Percentiles rank a stretch among this genome's conserved stretches.
These are phyloP conservation scores for Eucriotettix oculatus DNA, from an alignment of 2,888 invertebrate species.

Conservation along the genomic window DNA sequence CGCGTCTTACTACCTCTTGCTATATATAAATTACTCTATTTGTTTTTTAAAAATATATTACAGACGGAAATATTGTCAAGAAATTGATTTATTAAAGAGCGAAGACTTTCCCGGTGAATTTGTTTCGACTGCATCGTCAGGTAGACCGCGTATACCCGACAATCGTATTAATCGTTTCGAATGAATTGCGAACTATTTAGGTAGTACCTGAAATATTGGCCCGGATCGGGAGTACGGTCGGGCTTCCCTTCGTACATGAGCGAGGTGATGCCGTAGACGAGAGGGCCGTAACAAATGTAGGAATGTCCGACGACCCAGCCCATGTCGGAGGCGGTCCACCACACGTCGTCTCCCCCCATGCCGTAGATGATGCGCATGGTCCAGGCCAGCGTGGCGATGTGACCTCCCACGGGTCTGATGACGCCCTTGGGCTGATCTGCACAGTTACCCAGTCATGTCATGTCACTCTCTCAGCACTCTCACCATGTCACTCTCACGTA, in stretches of 20 bases:
- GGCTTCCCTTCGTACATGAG: slow-evolving; percentile 87
- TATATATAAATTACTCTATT: too few species aligned
- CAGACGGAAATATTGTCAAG: too few species aligned
- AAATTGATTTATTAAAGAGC: not conserved
- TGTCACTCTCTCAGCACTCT: not conserved
- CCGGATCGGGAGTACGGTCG: slow-evolving; percentile 83
- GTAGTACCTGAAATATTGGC: slow-evolving; percentile 68
- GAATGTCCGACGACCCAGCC: slow-evolving; percentile 94
- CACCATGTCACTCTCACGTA: slow-evolving; percentile 20
- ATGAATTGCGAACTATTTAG: not conserved
- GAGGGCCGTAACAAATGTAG: slow-evolving; percentile 83
- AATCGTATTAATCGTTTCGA: not conserved
- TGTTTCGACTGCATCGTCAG: too few species aligned
- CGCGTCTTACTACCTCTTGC: too few species aligned
- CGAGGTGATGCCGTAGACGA: slow-evolving; percentile 64
- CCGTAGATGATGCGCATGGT: slow-evolving; percentile 71
- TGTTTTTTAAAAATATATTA: too few species aligned
- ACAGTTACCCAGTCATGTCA: not conserved
- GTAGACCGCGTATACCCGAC: too few species aligned
- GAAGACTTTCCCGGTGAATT: too few species aligned
- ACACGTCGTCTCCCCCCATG: slow-evolving; percentile 56
- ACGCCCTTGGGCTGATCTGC: slow-evolving; percentile 58
- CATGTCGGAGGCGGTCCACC: slow-evolving; percentile 83
- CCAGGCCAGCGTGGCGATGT: slow-evolving; percentile 73
- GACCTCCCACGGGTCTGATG: slow-evolving; percentile 73